Base-by-base conservation (phyloP, 2,113 vertebrate species). In the Rhynchomys soricoides region DNA sequence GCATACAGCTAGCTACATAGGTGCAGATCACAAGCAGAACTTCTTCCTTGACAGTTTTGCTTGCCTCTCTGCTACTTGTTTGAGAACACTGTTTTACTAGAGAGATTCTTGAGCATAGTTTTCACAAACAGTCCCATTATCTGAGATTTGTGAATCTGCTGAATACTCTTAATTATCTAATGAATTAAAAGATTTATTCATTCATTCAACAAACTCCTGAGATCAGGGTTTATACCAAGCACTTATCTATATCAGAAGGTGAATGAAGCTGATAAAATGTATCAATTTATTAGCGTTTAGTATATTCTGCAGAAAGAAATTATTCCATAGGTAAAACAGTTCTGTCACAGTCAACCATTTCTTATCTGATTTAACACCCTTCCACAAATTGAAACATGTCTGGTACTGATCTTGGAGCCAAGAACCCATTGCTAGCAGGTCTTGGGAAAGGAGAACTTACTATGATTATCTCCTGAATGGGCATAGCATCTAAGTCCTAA, bases 181-280 rank as follows among this genome's bases (percentile, higher is more conserved):
- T 88, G 31, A 64, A 45, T 88, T 75, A 87, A 74, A 92, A 1
- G 82, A 40, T 59, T 86, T 73, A 31, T 81, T 91, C 50, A 43
- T 83, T 86, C 11, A 89, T 78, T 88, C 34, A 55, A 55, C 70
- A 83, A n/a, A 86, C 96, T 94, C 59, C 81, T 79, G 68, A 93
- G 62, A 57, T 10, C 3, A 37, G 5, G 64, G 48, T 5, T 93
- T 71, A 19, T 86, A 26, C 31, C 75, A 83, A 95, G 11, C 24
- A 91, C 40, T 45, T 10, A 6, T 91, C n/a, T 78, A 52, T 2
- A 55, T 68, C 13, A 85, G 13, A 96, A 78, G 92, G 15, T 52
- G 24, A 86, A 31, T 1, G 66, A 92, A 91, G 45, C 13, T 3
- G 40, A 21, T 9, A 87, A 50, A 59, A 48, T 75, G 45, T 79